phyloP scores from a whole-genome alignment of 2,113 vertebrate species.

The Melanocharis versteri region DNA sequence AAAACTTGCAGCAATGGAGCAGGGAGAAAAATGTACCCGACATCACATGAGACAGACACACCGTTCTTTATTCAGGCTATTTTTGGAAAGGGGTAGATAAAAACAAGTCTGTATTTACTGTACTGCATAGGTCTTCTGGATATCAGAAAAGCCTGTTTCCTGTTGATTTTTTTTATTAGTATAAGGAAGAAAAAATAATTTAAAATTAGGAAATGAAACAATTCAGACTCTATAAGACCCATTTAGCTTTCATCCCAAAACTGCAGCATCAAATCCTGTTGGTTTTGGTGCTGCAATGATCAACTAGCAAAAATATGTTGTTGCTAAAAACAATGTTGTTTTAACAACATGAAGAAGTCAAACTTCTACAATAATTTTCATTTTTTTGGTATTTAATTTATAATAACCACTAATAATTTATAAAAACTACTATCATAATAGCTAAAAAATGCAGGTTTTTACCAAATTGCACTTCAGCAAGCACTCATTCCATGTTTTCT shows the following conservation, averaged over 20 bases:
- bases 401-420: background rate
- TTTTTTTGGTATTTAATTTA: background rate
- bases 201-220: background rate
- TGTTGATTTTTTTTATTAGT: background rate
- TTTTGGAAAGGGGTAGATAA: background rate
- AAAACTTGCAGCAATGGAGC: background rate
- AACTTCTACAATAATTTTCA: background rate
- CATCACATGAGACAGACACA: rapidly evolving
- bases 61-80: background rate
- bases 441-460: background rate
- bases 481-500: background rate
- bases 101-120: background rate
- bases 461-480: background rate
- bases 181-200: background rate
- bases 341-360: background rate
- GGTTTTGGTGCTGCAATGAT: background rate
- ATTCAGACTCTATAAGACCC: background rate
- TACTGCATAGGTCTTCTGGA: background rate
- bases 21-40: background rate
- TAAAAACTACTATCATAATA: background rate
- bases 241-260: background rate
- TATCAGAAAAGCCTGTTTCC: background rate
- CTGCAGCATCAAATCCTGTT: background rate
- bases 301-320: background rate
- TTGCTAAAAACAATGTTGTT: background rate